Evolutionary conservation across 2,888 invertebrate genomes (phyloP), one percentile per base, ranked within the genome.

Genomic region (Steinernema hermaphroditum): DNA sequence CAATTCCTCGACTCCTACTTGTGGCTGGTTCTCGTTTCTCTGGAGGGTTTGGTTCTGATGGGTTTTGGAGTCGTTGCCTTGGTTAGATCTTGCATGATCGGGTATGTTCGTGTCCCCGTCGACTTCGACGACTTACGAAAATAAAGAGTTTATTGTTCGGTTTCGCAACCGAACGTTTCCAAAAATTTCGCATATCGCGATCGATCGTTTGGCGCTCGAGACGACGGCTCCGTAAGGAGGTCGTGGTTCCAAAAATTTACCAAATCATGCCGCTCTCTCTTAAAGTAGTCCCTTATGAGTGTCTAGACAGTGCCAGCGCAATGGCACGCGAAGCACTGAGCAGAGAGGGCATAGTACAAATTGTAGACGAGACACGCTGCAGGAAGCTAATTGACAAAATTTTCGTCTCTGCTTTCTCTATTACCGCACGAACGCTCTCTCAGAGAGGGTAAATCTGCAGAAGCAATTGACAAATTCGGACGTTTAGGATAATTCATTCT

Each of bases 11-110:
- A 54, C 54, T 54, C 54, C n/a, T 54, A 54, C 19, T 22, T 54
- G n/a, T 54, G 54, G 54, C 54, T 54, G 12, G 24, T 16, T 14
- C 24, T 54, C 27, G 54, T 54, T 6, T 54, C 54, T 16, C 27
- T 54, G 24, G 54, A 54, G 27, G 54, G 54, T 27, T 27, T 54
- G 6, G 19, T 54, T 4, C 54, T 54, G 2, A 54, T 54, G 54
- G 54, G 54, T 54, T 54, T 54, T 27, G 54, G 54, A 54, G 16
- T 54, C 27, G 54, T 54, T 14, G 54, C 19, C 27, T 27, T 54
- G 27, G 27, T 54, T 2, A 54, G 54, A 27, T 54, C 54, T 4
- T 54, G 22, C 27, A 54, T 27, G 54, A 27, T 54, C 27, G 54
- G 54, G 24, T 54, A 54, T 54, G 27, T 54, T 22, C 54, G 27